A percentile compares a stretch with the other conserved stretches of the same genome.
Evolutionary conservation across 2,797 vertebrate species (phyloP).

Genomic region (Nannoperca obscura): DNA sequence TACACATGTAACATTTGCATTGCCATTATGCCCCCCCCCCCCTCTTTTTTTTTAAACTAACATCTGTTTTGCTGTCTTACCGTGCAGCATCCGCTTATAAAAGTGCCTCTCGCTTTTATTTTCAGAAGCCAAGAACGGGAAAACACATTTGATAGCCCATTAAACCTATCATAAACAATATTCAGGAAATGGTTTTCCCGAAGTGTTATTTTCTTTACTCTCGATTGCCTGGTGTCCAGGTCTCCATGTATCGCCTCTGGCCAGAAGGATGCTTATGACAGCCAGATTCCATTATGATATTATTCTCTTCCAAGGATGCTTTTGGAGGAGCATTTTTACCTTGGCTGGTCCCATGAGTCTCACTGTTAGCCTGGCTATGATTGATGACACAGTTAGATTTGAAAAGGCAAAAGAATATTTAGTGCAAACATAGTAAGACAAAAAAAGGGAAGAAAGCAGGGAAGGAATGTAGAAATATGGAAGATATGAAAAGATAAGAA

Average conservation of each 20-base stretch:
- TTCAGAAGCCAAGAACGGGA: conserved; percentile 58
- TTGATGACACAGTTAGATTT: conserved; percentile 63
- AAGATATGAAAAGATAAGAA: conserved; percentile 23
- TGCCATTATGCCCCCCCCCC: conserved; percentile 8
- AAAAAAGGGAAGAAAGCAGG: not conserved
- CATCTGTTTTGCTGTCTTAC: conserved; percentile 40
- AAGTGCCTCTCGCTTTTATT: conserved; percentile 59
- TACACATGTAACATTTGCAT: no score
- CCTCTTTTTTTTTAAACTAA: conserved; percentile 5
- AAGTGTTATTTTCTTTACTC: conserved; percentile 65
- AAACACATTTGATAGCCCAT: conserved; percentile 78
- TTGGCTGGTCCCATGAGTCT: conserved; percentile 45
- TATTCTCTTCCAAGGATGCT: conserved; percentile 68
- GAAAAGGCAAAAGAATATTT: conserved; percentile 43
- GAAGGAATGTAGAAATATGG: conserved; percentile 13
- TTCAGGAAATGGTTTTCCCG: conserved; percentile 60
- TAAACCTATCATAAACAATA: conserved; percentile 79
- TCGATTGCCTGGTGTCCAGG: conserved; percentile 58
- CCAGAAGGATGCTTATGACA: conserved; percentile 66
- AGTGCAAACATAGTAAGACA: conserved; percentile 28
- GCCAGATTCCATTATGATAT: conserved; percentile 80
- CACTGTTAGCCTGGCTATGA: conserved; percentile 58
- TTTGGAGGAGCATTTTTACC: conserved; percentile 67
- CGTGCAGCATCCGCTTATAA: conserved; percentile 22
- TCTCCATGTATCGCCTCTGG: conserved; percentile 66